Evolutionary conservation across 92 coral and sea anemone species (phyloP).

Genomic region (Virgularia gustaviana): DNA sequence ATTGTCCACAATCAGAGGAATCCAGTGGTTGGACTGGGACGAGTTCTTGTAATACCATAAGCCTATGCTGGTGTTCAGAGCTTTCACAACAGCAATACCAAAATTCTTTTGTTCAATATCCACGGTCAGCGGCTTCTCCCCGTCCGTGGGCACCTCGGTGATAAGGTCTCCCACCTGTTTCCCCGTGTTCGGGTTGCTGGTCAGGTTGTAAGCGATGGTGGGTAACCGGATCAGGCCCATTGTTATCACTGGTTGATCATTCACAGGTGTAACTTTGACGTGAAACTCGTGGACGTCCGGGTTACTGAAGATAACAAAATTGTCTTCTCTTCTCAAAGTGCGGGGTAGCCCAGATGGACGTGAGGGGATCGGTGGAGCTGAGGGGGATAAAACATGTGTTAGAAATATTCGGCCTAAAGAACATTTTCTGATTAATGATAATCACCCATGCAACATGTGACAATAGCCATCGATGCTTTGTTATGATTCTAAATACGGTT

Average conservation of each 20-base stretch:
- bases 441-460: no score
- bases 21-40: neutral
- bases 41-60: slow-evolving; percentile 50
- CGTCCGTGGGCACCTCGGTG: slow-evolving; percentile 41
- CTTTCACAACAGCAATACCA: slow-evolving; percentile 58
- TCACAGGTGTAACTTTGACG: slow-evolving; percentile 47
- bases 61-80: slow-evolving; percentile 56
- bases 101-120: slow-evolving; percentile 53
- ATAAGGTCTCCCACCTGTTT: slow-evolving; percentile 51
- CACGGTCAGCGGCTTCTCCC: slow-evolving; percentile 38
- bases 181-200: slow-evolving; percentile 50
- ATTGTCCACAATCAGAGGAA: slow-evolving; percentile 7
- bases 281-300: neutral
- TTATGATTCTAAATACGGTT: no score
- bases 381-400: no score
- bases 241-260: slow-evolving; percentile 52
- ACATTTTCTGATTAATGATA: no score
- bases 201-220: slow-evolving; percentile 59
- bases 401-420: no score
- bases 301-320: slow-evolving; percentile 2
- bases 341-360: slow-evolving; percentile 21
- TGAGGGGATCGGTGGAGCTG: no score
- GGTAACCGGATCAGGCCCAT: slow-evolving; percentile 37
- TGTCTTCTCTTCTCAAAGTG: neutral
- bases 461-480: no score